A percentile compares a stretch with the other conserved stretches of the same genome.
phyloP scores from a whole-genome alignment of 1,140 invertebrate species.

The Camponotus pennsylvanicus region DNA sequence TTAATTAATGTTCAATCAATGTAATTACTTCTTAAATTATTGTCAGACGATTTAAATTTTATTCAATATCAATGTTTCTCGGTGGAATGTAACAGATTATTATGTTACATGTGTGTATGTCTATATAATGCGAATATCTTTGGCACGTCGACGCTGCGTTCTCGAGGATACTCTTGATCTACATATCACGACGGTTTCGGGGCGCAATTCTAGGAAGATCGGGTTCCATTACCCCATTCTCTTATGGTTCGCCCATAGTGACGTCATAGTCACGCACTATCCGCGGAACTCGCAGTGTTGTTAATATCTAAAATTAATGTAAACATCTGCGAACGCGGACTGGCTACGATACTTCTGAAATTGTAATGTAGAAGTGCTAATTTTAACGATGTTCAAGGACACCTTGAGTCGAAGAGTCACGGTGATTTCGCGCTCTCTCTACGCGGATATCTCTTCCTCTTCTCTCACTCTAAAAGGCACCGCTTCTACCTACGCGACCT shows the following conservation, averaged over 20 bases:
- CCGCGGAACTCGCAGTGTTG: constrained; percentile 19
- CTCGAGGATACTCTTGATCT: constrained; percentile 25
- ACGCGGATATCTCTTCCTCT: background rate
- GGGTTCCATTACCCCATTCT: constrained; percentile 24
- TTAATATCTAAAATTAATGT: constrained; percentile 69
- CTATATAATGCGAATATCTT: constrained; percentile 19
- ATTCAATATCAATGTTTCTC: background rate
- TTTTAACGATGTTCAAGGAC: constrained; percentile 73
- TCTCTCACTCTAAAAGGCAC: constrained; percentile 30
- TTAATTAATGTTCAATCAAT: background rate
- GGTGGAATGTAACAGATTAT: constrained; percentile 14
- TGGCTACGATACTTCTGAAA: constrained; percentile 12
- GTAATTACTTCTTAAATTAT: background rate
- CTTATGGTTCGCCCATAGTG: constrained; percentile 39
- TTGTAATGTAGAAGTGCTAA: constrained; percentile 66
- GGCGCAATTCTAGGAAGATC: constrained; percentile 36
- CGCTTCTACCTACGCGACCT: constrained; percentile 69
- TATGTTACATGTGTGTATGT: too few relatives aligned
- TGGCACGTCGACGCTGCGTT: constrained; percentile 4
- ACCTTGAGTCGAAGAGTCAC: constrained; percentile 18
- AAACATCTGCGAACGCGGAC: constrained; percentile 47
- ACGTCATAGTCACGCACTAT: constrained; percentile 52
- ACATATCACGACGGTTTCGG: constrained; percentile 32
- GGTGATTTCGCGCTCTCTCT: constrained; percentile 9
- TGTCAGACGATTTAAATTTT: background rate